Evolutionary conservation across 2,888 invertebrate genomes (phyloP).

Genomic region (Agapetus fuscipes): DNA sequence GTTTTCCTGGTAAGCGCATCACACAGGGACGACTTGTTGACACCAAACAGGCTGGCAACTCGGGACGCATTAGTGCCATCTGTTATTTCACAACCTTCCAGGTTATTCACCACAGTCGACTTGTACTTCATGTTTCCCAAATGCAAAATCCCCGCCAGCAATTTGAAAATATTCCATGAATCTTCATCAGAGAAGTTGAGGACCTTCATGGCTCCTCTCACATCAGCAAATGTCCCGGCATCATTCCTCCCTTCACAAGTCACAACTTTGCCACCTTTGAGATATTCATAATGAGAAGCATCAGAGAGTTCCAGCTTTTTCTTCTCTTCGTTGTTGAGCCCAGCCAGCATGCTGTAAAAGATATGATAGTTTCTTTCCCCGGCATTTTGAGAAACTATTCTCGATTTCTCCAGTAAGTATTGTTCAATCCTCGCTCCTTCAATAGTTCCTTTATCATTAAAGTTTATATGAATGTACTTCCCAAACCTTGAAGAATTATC

Average conservation of each 20-base stretch:
- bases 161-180: slow-evolving; percentile 72
- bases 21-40: slow-evolving; percentile 57
- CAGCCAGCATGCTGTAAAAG: slow-evolving; percentile 85
- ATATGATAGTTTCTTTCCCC: slow-evolving; percentile 95
- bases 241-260: slow-evolving; percentile 79
- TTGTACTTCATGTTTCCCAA: slow-evolving; percentile 86
- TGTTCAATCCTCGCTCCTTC: slow-evolving; percentile 93
- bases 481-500: slow-evolving; percentile 96
- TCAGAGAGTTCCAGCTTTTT: slow-evolving; percentile 64
- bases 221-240: slow-evolving; percentile 74
- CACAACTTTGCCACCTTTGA: slow-evolving; percentile 68
- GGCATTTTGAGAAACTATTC: slow-evolving; percentile 80
- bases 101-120: slow-evolving; percentile 62
- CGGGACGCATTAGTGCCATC: slow-evolving; percentile 59
- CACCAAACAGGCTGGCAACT: slow-evolving; percentile 62
- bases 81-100: slow-evolving; percentile 78
- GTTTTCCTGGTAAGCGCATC: slow-evolving; percentile 80
- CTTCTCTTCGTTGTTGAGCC: slow-evolving; percentile 71
- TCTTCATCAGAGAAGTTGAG: slow-evolving; percentile 79
- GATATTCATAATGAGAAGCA: slow-evolving; percentile 67
- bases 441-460: slow-evolving; percentile 72
- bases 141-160: slow-evolving; percentile 82
- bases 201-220: slow-evolving; percentile 87
- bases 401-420: slow-evolving; percentile 88
- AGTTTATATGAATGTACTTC: slow-evolving; percentile 88